phyloP scores from a whole-genome alignment of 1,140 invertebrate species.

The Drosophila sucinea region DNA sequence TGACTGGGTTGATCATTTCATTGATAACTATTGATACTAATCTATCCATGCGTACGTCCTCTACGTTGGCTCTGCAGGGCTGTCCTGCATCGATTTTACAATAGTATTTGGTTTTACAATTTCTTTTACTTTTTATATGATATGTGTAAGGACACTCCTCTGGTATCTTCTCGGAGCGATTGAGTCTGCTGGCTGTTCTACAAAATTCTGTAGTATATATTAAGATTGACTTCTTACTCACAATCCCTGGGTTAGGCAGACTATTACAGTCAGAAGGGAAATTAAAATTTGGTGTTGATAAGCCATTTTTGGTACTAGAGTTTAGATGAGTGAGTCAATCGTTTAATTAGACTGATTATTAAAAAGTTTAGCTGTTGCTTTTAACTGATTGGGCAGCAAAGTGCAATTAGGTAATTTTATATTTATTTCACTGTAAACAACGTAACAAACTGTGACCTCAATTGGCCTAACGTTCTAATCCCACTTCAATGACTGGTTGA shows the following conservation, averaged over 20 bases:
- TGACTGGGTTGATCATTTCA: background rate
- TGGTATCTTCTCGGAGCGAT: background rate
- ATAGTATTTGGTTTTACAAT: background rate
- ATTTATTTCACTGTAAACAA: slow-evolving; percentile 51
- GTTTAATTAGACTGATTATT: background rate
- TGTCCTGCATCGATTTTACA: background rate
- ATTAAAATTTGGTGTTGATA: no score
- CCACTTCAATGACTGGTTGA: slow-evolving; percentile 92
- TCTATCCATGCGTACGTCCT: slow-evolving; percentile 1
- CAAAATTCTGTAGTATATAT: background rate
- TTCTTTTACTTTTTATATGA: background rate
- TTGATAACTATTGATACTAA: background rate
- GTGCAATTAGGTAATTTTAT: slow-evolving; percentile 13
- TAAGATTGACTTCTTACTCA: background rate
- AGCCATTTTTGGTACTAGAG: no score
- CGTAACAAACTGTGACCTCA: slow-evolving; percentile 35
- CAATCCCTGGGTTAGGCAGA: background rate
- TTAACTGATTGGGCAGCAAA: background rate
- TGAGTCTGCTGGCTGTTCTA: background rate
- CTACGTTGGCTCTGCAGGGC: background rate
- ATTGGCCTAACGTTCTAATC: slow-evolving; percentile 70
- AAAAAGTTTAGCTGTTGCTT: background rate
- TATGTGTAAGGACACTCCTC: background rate
- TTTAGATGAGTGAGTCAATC: no score
- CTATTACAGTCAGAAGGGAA: background rate